Conservation (phyloP, 1,140 invertebrate species). For the Sinonovacula constricta region DNA sequence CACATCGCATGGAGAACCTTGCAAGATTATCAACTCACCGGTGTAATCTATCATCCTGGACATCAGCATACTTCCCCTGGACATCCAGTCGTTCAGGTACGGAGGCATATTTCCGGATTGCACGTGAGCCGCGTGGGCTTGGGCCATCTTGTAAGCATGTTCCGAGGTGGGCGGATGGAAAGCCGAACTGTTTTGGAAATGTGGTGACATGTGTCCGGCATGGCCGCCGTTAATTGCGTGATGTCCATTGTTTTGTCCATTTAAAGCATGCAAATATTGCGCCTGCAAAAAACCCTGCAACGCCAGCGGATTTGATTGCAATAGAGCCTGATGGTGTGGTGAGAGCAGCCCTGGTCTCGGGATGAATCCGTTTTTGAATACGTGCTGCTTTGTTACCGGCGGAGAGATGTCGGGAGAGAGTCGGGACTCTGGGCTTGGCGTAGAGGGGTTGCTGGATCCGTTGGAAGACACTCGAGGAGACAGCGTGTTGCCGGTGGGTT, state of each 20-base stretch:
- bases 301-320: conserved; percentile 55
- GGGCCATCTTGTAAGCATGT: conserved; percentile 72
- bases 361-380: conserved; percentile 62
- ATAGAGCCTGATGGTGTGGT: conserved; percentile 61
- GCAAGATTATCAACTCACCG: conserved; percentile 56
- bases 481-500: conserved; percentile 9
- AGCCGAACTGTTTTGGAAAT: conserved; percentile 61
- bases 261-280: conserved; percentile 57
- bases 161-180: conserved; percentile 73
- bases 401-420: conserved; percentile 55
- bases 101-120: conserved; percentile 54
- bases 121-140: conserved; percentile 56
- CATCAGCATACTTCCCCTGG: conserved; percentile 73
- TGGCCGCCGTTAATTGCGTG: conserved; percentile 30
- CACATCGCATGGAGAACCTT: too few relatives aligned
- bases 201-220: conserved; percentile 22
- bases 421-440: conserved; percentile 67
- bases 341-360: conserved; percentile 71
- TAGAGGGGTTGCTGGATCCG: conserved; percentile 60
- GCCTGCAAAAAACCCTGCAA: conserved; percentile 58
- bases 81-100: conserved; percentile 70
- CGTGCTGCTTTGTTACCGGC: conserved; percentile 10
- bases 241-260: conserved; percentile 54
- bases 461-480: conserved; percentile 61
- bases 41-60: conserved; percentile 74